Base-by-base conservation (phyloP, 2,113 vertebrate genomes). In the Myotis yumanensis region DNA sequence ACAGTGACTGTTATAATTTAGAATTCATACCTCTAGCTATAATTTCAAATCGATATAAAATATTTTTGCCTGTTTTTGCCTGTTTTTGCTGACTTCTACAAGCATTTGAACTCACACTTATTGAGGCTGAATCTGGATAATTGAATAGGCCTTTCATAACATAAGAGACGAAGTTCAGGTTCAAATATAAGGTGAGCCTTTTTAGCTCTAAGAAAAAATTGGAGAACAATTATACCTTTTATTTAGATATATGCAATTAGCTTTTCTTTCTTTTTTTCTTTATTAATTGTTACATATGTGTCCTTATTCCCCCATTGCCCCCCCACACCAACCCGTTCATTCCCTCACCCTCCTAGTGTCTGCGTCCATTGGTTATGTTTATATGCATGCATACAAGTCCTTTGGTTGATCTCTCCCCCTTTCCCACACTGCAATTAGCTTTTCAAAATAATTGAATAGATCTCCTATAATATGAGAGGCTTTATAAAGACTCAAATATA, bases 21-120 rank as follows among this genome's bases (percentile, higher is more conserved):
- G n/a, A 86, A 93, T 91, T 59, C 7, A 84, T 81, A 84, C 30
- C 16, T 90, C 15, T 12, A 68, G 46, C 25, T 93, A 90, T 76
- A 79, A 93, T 85, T 52, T 77, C 18, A 94, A 88, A 72, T 90
- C 28, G 90, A 15, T 84, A 3, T 80, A 88, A 85, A 95, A 64
- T 84, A 91, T 40, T 91, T 94, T 92, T 93, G 20, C 20, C 43
- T 71, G 48, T 73, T 51, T 51, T 48, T n/a, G n/a, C n/a, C n/a
- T n/a, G n/a, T n/a, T 51, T 66, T 57, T 83, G 37, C 18, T 86
- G 75, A 95, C 40, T 73, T 86, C 59, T 81, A 52, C 9, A 86
- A 89, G 32, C 73, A 62, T 68, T 89, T 91, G 76, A 75, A 76
- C 14, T 59, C 89, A 11, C 7, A 77, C n/a, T 82, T 82, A 51